phyloP scores from a whole-genome alignment of 2,113 vertebrate species.

The Microtus montanus region DNA sequence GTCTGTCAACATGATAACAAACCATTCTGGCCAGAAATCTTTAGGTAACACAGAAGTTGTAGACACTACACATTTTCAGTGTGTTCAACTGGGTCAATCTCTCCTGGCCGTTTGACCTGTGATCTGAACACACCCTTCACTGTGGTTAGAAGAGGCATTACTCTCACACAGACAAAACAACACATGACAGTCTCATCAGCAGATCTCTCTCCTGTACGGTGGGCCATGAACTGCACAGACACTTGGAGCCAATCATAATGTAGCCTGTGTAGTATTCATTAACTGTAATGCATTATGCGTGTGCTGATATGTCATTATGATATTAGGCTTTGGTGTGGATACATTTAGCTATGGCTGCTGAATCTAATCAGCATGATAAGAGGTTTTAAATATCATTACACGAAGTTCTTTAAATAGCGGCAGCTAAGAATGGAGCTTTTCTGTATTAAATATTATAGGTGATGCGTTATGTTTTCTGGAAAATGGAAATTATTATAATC shows the following conservation, averaged over 20 bases:
- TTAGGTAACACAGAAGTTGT: not conserved
- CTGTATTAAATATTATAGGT: conserved; percentile 79
- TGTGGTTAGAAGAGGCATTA: conserved; percentile 24
- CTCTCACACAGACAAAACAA: conserved; percentile 6
- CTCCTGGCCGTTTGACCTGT: not conserved
- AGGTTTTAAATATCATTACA: conserved; percentile 69
- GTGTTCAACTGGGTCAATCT: not conserved
- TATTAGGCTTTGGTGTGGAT: conserved; percentile 74
- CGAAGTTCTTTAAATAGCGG: conserved; percentile 54
- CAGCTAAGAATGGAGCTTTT: conserved; percentile 54
- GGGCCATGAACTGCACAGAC: not conserved
- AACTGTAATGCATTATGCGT: conserved; percentile 40
- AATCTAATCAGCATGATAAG: conserved; percentile 56
- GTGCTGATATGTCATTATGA: conserved; percentile 49
- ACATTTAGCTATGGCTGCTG: conserved; percentile 62
- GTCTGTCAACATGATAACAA: not conserved
- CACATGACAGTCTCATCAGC: not conserved
- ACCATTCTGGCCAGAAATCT: not conserved
- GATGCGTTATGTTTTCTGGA: conserved; percentile 73
- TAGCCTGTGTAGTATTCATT: conserved; percentile 25
- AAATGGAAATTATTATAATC: conserved; percentile 67
- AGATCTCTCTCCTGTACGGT: conserved; percentile 51
- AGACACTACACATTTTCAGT: conserved; percentile 14
- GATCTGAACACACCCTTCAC: not conserved
- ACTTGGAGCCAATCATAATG: conserved; percentile 43